Percentiles rank a stretch among this genome's conserved stretches.
Conservation (phyloP, 2,888 invertebrate genomes). For the Amphipoea oculea region DNA sequence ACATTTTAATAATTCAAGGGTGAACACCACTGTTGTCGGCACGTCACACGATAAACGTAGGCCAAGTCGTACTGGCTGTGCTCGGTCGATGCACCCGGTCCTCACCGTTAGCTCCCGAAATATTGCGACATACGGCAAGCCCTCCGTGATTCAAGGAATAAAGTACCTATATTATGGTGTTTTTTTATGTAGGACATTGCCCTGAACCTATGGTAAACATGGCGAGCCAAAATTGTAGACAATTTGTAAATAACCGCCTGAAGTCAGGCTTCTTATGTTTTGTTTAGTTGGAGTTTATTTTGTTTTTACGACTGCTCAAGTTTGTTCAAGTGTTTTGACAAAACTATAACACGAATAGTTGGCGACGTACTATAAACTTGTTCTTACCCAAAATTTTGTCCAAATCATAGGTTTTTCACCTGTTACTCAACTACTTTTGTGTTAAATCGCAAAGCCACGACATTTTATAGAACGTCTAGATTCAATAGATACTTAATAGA, state of each 20-base stretch:
- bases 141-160: constrained; percentile 68
- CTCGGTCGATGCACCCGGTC: constrained; percentile 81
- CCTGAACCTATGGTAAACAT: constrained; percentile 63
- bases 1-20: constrained; percentile 69
- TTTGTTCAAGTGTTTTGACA: background rate
- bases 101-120: constrained; percentile 88
- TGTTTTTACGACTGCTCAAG: background rate
- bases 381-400: background rate
- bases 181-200: constrained; percentile 75
- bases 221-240: constrained; percentile 20
- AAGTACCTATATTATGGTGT: constrained; percentile 62
- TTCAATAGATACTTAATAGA: background rate
- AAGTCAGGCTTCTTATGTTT: constrained; percentile 9
- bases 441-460: background rate
- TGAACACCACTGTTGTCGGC: constrained; percentile 66
- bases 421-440: background rate
- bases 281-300: background rate
- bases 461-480: background rate
- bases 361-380: background rate
- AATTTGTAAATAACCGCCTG: background rate
- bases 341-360: background rate
- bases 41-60: constrained; percentile 80
- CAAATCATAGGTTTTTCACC: background rate
- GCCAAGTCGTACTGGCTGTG: constrained; percentile 78
- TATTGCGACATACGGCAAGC: constrained; percentile 83